Conservation (phyloP, 2,797 vertebrate species). For the Benthosema pterotum region DNA sequence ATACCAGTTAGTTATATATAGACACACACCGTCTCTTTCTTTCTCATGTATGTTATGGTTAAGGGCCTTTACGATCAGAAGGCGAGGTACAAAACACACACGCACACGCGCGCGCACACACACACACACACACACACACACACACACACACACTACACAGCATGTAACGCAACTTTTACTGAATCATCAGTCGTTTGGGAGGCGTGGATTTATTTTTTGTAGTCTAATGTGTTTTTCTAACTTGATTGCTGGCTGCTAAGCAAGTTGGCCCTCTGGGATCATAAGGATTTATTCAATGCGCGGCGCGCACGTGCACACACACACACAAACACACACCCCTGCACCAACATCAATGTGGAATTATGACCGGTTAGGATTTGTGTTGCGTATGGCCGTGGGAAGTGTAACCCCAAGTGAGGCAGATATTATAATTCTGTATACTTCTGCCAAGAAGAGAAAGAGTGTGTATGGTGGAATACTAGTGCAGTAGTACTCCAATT, state of each 20-base stretch:
- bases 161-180: background rate
- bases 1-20: background rate
- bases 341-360: conserved; percentile 3
- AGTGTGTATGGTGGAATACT: no score
- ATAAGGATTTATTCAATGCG: background rate
- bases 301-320: background rate
- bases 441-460: conserved; percentile 3
- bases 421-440: background rate
- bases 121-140: background rate
- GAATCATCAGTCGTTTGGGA: no score
- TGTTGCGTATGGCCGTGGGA: background rate
- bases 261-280: background rate
- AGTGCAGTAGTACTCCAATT: no score
- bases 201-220: background rate
- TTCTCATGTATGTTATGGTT: no score
- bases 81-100: background rate
- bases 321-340: background rate
- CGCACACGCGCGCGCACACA: background rate
- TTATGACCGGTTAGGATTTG: conserved; percentile 11
- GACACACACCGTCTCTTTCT: background rate
- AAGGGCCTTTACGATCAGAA: background rate
- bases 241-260: conserved; percentile 1
- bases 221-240: background rate
- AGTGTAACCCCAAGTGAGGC: conserved; percentile 5
- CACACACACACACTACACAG: background rate